These are phyloP conservation scores for Metacarcinus magister DNA, from an alignment of 2,888 invertebrate species.

Conservation along the genomic window DNA sequence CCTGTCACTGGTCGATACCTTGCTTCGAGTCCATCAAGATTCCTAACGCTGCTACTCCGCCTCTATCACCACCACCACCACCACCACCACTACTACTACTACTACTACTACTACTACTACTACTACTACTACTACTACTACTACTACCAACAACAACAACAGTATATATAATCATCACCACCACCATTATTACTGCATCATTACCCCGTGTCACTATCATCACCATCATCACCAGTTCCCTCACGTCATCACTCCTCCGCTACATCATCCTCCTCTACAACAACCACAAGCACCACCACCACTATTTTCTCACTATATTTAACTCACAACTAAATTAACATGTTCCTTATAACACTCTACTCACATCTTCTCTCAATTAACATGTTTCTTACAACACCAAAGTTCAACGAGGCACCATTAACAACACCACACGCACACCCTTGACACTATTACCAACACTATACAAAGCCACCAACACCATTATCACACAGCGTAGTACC, in stretches of 20 bases:
- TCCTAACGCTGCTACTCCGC: not conserved
- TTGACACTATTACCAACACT: not conserved
- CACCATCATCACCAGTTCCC: no score
- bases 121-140: not conserved
- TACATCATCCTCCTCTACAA: no score
- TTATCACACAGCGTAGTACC: not conserved
- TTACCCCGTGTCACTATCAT: no score
- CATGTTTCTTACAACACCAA: not conserved
- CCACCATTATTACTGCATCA: no score
- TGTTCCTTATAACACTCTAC: not conserved
- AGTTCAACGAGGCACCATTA: not conserved
- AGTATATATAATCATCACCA: no score
- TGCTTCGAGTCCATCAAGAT: not conserved
- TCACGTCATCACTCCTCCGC: no score
- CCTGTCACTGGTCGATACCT: not conserved
- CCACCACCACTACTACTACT: not conserved
- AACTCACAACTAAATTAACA: no score
- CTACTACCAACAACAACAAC: not conserved
- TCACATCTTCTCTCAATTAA: not conserved
- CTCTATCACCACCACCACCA: not conserved
- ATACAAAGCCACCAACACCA: not conserved
- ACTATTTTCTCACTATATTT: no score
- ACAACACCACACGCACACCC: not conserved
- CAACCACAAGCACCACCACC: no score
- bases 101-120: not conserved